phyloP scores from a whole-genome alignment of 2,797 vertebrate species.

The Eremophila alpestris region DNA sequence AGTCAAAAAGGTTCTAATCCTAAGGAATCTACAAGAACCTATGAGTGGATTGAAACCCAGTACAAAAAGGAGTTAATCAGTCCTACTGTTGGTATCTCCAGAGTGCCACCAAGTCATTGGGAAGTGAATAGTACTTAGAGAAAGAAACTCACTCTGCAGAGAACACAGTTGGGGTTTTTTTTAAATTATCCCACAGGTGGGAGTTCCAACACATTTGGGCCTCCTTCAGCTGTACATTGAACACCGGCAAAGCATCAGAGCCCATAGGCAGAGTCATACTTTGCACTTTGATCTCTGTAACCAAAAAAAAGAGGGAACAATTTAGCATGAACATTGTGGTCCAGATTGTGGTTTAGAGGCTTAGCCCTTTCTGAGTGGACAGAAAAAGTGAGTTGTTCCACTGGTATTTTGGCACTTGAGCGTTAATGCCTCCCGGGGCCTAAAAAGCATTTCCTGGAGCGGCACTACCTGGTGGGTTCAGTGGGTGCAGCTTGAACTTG shows the following conservation, averaged over 20 bases:
- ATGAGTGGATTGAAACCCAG: background rate
- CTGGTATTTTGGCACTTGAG: conserved; percentile 8
- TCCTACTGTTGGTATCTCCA: background rate
- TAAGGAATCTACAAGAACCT: background rate
- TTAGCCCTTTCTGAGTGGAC: background rate
- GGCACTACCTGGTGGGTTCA: background rate
- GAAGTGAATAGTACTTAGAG: background rate
- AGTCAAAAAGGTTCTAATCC: background rate
- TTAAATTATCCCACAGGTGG: background rate
- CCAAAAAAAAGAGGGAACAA: background rate
- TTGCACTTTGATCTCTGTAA: background rate
- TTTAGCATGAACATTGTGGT: background rate
- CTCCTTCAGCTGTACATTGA: background rate
- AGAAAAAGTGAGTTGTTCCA: conserved; percentile 1
- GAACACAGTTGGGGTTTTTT: background rate
- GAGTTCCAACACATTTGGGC: background rate
- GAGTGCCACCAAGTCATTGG: background rate
- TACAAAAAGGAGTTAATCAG: background rate
- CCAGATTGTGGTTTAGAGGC: background rate
- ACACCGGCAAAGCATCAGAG: background rate
- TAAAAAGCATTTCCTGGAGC: background rate
- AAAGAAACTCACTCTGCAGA: background rate
- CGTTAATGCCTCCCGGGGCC: background rate
- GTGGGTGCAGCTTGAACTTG: background rate
- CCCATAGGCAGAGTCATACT: background rate